Percentiles rank a stretch among this genome's conserved stretches.
These are phyloP conservation scores for Perizoma affinitatum DNA, from an alignment of 2,888 invertebrate genomes.

Conservation along the genomic window DNA sequence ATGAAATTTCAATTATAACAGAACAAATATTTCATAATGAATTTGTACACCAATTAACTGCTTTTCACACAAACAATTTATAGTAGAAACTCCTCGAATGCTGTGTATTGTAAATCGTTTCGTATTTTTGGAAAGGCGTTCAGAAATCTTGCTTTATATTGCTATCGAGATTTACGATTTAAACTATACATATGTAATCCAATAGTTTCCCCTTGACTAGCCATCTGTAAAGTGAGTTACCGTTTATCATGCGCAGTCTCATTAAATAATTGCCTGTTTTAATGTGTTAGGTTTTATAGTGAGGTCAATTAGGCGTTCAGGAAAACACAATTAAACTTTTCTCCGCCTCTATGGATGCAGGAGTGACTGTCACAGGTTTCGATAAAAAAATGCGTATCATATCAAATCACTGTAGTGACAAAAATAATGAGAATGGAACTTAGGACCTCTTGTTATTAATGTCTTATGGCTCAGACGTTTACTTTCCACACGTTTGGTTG, in stretches of 20 bases:
- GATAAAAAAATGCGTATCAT: no score
- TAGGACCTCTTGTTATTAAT: no score
- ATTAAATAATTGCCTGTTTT: conserved; percentile 15
- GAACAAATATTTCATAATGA: not conserved
- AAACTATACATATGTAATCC: conserved; percentile 27
- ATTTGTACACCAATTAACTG: not conserved
- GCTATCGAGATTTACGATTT: conserved; percentile 10
- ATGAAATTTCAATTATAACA: no score
- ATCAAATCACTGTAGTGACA: no score
- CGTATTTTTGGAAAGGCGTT: no score
- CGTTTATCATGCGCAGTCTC: conserved; percentile 19
- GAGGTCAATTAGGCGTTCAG: conserved; percentile 11
- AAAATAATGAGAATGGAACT: no score
- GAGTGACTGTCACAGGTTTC: no score
- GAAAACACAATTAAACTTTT: not conserved
- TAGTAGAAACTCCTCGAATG: not conserved
- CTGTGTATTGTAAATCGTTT: no score
- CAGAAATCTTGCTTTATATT: no score
- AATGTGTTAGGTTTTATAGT: conserved; percentile 9
- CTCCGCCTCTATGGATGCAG: no score
- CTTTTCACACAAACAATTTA: conserved; percentile 1
- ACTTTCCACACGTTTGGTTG: no score
- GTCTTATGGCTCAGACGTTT: no score
- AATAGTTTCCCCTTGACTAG: conserved; percentile 49
- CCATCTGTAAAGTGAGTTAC: conserved; percentile 47